Base-by-base conservation (phyloP, 2,113 vertebrate species). In the Pseudolaguvia tuberculata region DNA sequence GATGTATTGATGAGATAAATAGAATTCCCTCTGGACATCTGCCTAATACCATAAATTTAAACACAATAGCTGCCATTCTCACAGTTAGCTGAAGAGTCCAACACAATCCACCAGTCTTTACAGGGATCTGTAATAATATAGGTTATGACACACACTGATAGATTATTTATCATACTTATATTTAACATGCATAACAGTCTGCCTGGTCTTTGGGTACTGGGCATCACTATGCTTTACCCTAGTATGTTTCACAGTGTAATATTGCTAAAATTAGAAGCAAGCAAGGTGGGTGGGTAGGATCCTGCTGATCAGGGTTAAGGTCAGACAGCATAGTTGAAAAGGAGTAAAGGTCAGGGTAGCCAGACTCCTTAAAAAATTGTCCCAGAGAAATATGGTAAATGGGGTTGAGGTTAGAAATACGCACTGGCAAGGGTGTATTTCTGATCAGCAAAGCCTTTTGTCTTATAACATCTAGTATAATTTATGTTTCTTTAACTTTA, bases 261-360 rank as follows among this genome's bases (percentile, higher is more conserved):
- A 55, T 21, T 13, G 51, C 74, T 70, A 67, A 76, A 81, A 83
- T 78, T 76, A 82, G 77, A 58, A 27, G 56, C 50, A 70, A 20
- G 66, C 66, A 78, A 35, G 31, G 31, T 35, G 31, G 31, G 31
- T 35, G 31, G 31, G 27, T 58, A 7, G 39, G 55, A 35, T 68
- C 31, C 48, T 27, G 25, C 70, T 59, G 66, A 51, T 66, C 58
- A 11, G 20, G 23, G 18, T 77, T 76, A 84, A 79, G 82, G 82
- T 83, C 76, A 79, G 66, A 29, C 55, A 39, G 53, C 50, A 62
- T 14, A 69, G 65, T 42, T 72, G 73, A 70, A 66, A 50, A 59
- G 68, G 71, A 68, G 63, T 76, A 57, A 45, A 78, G 70, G 76
- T 79, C 76, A 75, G 25, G 67, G 29, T 27, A 65, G 48, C 23